phyloP scores from a whole-genome alignment of 1,140 invertebrate genomes.

The Psix sp. region DNA sequence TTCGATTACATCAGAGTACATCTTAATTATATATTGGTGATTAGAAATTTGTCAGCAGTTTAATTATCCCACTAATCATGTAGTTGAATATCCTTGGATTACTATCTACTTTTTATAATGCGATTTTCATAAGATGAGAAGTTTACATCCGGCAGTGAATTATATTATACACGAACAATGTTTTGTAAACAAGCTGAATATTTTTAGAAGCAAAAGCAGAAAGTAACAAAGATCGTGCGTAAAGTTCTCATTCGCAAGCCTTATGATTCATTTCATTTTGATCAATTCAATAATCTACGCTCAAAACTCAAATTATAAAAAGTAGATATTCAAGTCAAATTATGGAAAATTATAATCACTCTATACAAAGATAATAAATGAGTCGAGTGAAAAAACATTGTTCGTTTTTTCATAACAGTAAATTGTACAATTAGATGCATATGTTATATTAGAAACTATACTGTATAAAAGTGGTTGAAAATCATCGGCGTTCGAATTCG shows the following conservation, averaged over 20 bases:
- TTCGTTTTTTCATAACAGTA: too few relatives aligned
- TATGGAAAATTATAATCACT: slow-evolving; percentile 3
- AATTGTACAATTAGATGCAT: too few relatives aligned
- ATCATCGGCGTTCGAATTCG: slow-evolving; percentile 25
- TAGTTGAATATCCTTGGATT: slow-evolving; percentile 30
- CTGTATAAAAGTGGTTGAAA: slow-evolving; percentile 35
- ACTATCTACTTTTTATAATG: slow-evolving; percentile 36
- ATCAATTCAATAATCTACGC: too few relatives aligned
- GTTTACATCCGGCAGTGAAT: slow-evolving; percentile 36
- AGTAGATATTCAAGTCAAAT: slow-evolving; percentile 20
- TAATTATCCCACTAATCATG: slow-evolving; percentile 29
- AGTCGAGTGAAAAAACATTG: too few relatives aligned
- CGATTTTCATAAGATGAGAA: slow-evolving; percentile 18
- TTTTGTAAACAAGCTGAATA: too few relatives aligned
- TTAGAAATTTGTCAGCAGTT: slow-evolving; percentile 37
- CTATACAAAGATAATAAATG: too few relatives aligned
- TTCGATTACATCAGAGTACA: slow-evolving; percentile 45
- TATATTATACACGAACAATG: too few relatives aligned
- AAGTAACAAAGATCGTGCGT: too few relatives aligned
- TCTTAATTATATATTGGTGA: slow-evolving; percentile 24
- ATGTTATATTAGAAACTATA: slow-evolving; percentile 30
- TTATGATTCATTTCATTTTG: too few relatives aligned
- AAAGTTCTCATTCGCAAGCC: too few relatives aligned
- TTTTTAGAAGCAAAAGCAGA: too few relatives aligned
- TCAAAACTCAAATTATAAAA: slow-evolving; percentile 43